phyloP scores from a whole-genome alignment of 2,797 vertebrate species.

The Enteromius thamalakanensis region DNA sequence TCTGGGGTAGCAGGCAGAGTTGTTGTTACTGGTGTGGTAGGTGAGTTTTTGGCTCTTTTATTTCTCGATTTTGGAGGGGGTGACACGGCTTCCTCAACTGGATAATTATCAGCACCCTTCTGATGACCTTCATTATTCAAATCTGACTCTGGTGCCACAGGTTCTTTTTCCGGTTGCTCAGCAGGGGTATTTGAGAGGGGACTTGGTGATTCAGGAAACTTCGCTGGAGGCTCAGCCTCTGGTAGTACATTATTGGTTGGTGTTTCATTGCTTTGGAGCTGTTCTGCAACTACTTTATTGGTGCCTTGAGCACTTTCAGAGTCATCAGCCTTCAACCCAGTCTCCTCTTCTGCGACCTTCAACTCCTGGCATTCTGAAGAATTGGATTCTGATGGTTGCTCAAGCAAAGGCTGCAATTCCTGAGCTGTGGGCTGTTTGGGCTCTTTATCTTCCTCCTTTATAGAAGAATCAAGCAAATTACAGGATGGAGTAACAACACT shows the following conservation, averaged over 20 bases:
- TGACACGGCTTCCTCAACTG: slow-evolving; percentile 75
- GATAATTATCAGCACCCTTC: slow-evolving; percentile 68
- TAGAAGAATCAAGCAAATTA: slow-evolving; percentile 55
- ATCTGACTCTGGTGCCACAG: slow-evolving; percentile 62
- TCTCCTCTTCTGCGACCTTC: slow-evolving; percentile 52
- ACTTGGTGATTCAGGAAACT: slow-evolving; percentile 64
- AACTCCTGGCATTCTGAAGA: slow-evolving; percentile 68
- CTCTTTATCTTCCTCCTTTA: slow-evolving; percentile 68
- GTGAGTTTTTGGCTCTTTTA: slow-evolving; percentile 84
- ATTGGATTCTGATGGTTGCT: slow-evolving; percentile 62
- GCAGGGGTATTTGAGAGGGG: slow-evolving; percentile 63
- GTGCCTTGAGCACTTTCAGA: slow-evolving; percentile 63
- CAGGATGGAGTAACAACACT: slow-evolving; percentile 40
- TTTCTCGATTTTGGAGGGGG: slow-evolving; percentile 87
- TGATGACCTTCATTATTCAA: slow-evolving; percentile 69
- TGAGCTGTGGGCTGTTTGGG: slow-evolving; percentile 39
- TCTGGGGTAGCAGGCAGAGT: slow-evolving; percentile 71
- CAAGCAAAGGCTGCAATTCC: slow-evolving; percentile 56
- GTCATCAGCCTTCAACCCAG: slow-evolving; percentile 66
- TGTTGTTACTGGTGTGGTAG: slow-evolving; percentile 67
- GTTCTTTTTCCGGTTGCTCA: slow-evolving; percentile 64
- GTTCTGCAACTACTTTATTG: slow-evolving; percentile 66
- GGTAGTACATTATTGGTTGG: slow-evolving; percentile 79
- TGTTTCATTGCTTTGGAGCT: slow-evolving; percentile 70
- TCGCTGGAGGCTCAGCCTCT: slow-evolving; percentile 66